Evolutionary conservation across 1,140 invertebrate genomes (phyloP).

Genomic region (Macrostomum lignano): DNA sequence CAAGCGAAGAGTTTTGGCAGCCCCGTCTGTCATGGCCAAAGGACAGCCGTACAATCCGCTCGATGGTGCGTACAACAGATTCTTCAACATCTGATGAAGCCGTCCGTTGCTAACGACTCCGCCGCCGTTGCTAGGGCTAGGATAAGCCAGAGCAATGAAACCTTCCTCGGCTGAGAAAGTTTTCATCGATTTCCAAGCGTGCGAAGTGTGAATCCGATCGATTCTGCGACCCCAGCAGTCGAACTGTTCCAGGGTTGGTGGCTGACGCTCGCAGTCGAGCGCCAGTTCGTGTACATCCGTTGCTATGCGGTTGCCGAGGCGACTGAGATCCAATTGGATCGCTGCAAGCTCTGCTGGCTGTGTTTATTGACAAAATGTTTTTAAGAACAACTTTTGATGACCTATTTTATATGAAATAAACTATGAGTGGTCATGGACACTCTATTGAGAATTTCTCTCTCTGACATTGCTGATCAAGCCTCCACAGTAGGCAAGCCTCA

Average conservation of each 20-base stretch:
- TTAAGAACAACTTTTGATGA: too few species aligned
- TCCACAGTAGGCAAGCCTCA: too few species aligned
- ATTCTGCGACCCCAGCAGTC: conserved; percentile 34
- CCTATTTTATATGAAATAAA: too few species aligned
- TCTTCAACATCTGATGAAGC: conserved; percentile 1
- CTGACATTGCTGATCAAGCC: too few species aligned
- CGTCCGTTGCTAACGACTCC: neutral
- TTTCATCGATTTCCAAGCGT: conserved; percentile 34
- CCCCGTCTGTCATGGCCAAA: conserved; percentile 38
- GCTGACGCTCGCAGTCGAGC: conserved; percentile 32
- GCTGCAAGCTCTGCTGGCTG: too few species aligned
- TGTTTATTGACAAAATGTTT: too few species aligned
- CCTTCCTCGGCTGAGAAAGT: conserved; percentile 34
- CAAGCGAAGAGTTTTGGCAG: too few species aligned
- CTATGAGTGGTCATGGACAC: too few species aligned
- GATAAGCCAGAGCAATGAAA: conserved; percentile 33
- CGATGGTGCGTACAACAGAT: conserved; percentile 29
- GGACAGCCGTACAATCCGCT: conserved; percentile 35
- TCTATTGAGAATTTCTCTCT: too few species aligned
- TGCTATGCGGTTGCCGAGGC: too few species aligned
- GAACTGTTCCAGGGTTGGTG: conserved; percentile 27
- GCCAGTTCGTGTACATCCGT: too few species aligned
- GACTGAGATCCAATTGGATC: too few species aligned
- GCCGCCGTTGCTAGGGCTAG: conserved; percentile 11
- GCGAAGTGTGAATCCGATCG: conserved; percentile 30